Evolutionary conservation across 2,888 invertebrate genomes (phyloP), one percentile per base, ranked within the genome.

Genomic region (Luperina nickerlii): DNA sequence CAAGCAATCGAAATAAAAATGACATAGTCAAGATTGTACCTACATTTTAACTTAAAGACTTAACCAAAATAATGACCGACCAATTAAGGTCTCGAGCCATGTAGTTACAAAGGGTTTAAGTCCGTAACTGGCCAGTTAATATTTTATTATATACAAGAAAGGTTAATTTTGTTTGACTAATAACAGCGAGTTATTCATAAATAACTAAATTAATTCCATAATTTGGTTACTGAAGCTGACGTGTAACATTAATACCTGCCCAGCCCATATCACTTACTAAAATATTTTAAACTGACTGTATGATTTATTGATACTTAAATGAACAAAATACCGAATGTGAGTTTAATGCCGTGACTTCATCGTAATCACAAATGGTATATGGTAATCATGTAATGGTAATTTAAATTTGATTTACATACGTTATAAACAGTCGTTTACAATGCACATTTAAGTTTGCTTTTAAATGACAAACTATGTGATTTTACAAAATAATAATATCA

Each of bases 351-450:
- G 81, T 85, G 88, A 82, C 85, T 87, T 78, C 78, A 63, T 74
- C 78, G 81, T 80, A 81, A 88, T 90, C 89, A 83, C 81, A 86
- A 84, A 87, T 88, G 82, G 85, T 84, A 84, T 90, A 90, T 89
- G 88, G 87, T 89, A 88, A 89, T 87, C 82, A 77, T 82, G 71
- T 79, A 81, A 81, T 79, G 81, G 75, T 80, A 89, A 85, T 87
- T 87, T 80, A 82, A 80, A 75, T 69, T 76, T 79, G 67, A 83
- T 87, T 89, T 87, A 87, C 83, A 86, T 84, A 78, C 68, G 71
- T 79, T 42, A 79, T 87, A 85, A 88, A 87, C 79, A 78, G 79
- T 89, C 18, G 80, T 87, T 89, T 85, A 80, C 71, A 83, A 66
- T 78, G 45, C 57, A 74, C 63, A 45, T 70, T 38, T 78, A 86